Evolutionary conservation across 2,888 invertebrate genomes (phyloP).

Genomic region (Clunio marinus): DNA sequence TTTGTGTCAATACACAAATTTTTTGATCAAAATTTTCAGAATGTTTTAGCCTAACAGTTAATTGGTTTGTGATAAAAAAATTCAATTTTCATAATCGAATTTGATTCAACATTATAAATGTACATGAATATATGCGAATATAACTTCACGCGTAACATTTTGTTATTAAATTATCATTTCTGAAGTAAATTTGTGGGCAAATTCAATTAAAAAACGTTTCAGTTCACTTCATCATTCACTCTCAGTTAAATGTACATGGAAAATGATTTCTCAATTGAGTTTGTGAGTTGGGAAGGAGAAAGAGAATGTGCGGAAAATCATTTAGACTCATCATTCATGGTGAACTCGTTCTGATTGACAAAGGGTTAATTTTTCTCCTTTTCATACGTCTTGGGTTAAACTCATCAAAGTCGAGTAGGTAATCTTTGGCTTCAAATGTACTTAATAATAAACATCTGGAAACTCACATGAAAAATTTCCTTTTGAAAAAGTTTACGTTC

Average conservation of each 20-base stretch:
- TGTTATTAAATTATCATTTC: constrained; percentile 4
- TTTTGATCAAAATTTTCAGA: too few relatives aligned
- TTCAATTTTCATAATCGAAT: not conserved
- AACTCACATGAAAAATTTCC: too few relatives aligned
- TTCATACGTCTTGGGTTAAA: not conserved
- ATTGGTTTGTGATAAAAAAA: not conserved
- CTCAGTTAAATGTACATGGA: not conserved
- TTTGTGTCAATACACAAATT: too few relatives aligned
- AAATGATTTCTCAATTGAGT: not conserved
- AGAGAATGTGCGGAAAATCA: constrained; percentile 8
- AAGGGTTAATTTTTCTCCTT: constrained; percentile 12
- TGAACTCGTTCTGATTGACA: constrained; percentile 12
- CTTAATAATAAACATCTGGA: too few relatives aligned
- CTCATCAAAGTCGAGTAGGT: not conserved
- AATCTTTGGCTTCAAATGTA: too few relatives aligned
- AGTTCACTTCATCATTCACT: not conserved
- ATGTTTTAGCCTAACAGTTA: too few relatives aligned
- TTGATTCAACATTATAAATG: not conserved
- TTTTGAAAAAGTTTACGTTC: too few relatives aligned
- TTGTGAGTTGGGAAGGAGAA: not conserved
- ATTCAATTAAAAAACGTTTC: constrained; percentile 28
- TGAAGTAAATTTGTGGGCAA: constrained; percentile 22
- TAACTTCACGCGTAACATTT: too few relatives aligned
- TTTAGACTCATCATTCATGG: not conserved
- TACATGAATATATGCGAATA: too few relatives aligned